Evolutionary conservation across 2,888 invertebrate species (phyloP).

Genomic region (Clunio marinus): DNA sequence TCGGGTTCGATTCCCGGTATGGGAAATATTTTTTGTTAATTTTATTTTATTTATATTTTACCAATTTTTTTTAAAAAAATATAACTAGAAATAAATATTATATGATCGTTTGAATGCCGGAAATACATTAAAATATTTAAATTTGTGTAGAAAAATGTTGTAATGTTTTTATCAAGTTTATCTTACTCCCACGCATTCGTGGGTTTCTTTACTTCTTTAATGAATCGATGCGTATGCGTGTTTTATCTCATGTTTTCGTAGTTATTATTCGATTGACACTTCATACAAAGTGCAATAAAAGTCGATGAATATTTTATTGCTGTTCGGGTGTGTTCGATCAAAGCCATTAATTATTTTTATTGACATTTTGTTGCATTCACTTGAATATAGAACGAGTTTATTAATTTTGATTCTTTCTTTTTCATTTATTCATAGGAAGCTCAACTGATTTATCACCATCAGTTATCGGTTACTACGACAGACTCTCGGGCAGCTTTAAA

Average conservation of each 20-base stretch:
- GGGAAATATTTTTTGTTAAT: slow-evolving; percentile 54
- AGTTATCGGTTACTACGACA: slow-evolving; percentile 82
- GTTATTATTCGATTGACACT: neutral
- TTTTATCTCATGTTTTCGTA: neutral
- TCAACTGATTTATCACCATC: slow-evolving; percentile 82
- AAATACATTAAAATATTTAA: too few species aligned
- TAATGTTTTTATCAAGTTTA: too few species aligned
- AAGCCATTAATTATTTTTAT: neutral
- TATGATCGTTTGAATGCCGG: too few species aligned
- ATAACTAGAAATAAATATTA: neutral
- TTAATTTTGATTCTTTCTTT: slow-evolving; percentile 34
- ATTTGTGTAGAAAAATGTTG: too few species aligned
- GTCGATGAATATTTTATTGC: neutral
- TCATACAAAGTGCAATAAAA: neutral
- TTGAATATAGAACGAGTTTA: slow-evolving; percentile 23
- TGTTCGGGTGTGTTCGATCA: neutral
- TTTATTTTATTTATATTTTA: slow-evolving; percentile 41
- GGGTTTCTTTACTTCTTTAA: too few species aligned
- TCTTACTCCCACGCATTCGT: too few species aligned
- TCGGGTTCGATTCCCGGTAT: slow-evolving; percentile 90
- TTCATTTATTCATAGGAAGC: slow-evolving; percentile 58
- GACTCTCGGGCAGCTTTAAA: slow-evolving; percentile 57
- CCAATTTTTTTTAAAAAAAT: neutral
- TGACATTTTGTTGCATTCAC: neutral
- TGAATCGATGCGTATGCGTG: neutral